Evolutionary conservation across 2,797 vertebrate genomes (phyloP).

Genomic region (Eospalax fontanierii): DNA sequence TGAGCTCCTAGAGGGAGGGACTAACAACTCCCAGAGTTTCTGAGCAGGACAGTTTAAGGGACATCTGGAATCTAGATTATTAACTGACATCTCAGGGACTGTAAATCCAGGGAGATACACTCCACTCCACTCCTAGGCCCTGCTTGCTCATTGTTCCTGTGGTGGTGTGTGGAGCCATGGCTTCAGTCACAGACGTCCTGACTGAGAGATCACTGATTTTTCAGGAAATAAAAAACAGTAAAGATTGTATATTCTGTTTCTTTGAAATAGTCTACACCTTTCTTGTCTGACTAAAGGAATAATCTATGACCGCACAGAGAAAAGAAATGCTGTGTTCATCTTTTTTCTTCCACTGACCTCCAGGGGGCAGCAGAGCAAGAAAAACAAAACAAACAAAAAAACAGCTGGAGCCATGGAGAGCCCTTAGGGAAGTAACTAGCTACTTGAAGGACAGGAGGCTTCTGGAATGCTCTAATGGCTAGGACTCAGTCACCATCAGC

Average conservation of each 20-base stretch:
- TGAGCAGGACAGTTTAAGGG: not conserved
- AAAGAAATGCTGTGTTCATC: not conserved
- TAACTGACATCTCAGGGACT: not conserved
- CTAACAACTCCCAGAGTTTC: not conserved
- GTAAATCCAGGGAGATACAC: not conserved
- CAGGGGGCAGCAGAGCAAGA: conserved; percentile 67
- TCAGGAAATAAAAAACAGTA: not conserved
- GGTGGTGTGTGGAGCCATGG: not conserved
- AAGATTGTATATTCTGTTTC: not conserved
- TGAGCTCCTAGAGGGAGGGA: not conserved
- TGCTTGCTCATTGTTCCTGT: not conserved
- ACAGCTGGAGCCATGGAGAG: accelerated
- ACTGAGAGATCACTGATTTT: not conserved
- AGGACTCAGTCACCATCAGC: not conserved
- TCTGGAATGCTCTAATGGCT: not conserved
- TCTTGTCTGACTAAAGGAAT: not conserved
- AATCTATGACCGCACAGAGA: not conserved
- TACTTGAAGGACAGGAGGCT: accelerated
- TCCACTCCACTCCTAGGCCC: not conserved
- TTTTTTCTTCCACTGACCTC: not conserved
- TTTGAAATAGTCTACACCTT: not conserved
- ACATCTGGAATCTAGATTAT: not conserved
- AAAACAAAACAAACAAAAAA: too few species aligned
- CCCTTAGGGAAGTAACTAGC: accelerated
- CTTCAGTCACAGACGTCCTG: not conserved